Evolutionary conservation across 2,797 vertebrate species (phyloP).

Genomic region (Diceros bicornis): DNA sequence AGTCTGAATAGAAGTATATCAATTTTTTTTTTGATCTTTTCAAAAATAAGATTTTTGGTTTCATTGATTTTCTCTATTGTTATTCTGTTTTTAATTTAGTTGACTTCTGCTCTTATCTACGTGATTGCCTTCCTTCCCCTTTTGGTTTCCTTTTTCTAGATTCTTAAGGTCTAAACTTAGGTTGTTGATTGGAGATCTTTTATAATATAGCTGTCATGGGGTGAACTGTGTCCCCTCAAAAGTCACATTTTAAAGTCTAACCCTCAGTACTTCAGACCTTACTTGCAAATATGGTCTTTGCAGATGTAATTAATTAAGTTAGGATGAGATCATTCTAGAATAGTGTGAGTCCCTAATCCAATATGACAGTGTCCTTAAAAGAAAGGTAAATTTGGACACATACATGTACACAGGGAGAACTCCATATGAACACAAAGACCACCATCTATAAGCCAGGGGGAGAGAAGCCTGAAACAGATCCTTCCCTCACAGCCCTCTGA

Average conservation of each 20-base stretch:
- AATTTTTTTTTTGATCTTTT: neutral
- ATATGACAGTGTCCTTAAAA: neutral
- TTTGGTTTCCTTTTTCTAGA: neutral
- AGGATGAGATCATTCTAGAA: neutral
- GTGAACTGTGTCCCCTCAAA: neutral
- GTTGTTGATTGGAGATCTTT: neutral
- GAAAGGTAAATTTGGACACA: neutral
- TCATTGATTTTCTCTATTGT: neutral
- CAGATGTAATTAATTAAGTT: neutral
- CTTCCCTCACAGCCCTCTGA: neutral
- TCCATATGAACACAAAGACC: neutral
- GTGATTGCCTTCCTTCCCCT: neutral
- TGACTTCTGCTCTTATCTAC: neutral
- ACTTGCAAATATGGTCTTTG: neutral
- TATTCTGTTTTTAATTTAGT: neutral
- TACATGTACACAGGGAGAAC: neutral
- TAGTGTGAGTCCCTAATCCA: neutral
- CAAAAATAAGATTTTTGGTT: neutral
- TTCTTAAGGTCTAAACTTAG: neutral
- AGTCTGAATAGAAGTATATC: neutral
- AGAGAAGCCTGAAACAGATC: neutral
- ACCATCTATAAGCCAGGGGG: neutral
- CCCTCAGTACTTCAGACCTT: neutral
- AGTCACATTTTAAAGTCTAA: neutral
- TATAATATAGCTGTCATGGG: neutral